Evolutionary conservation across 2,797 vertebrate species (phyloP).

Genomic region (Microchirus variegatus): DNA sequence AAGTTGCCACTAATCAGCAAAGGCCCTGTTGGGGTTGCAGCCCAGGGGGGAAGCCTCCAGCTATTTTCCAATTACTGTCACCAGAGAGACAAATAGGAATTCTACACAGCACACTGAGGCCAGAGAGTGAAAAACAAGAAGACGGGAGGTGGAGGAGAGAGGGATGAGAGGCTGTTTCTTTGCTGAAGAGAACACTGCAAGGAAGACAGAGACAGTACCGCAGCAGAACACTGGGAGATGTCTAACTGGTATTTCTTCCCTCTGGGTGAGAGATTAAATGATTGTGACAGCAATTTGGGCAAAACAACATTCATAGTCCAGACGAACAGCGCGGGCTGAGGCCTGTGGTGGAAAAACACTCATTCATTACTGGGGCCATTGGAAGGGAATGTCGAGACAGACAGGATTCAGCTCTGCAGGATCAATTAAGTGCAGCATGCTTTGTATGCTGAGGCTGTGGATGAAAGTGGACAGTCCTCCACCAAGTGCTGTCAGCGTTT

Average conservation of each 20-base stretch:
- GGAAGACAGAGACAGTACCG: slow-evolving; percentile 33
- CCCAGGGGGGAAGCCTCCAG: slow-evolving; percentile 77
- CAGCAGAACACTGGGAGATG: slow-evolving; percentile 45
- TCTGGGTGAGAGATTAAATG: slow-evolving; percentile 73
- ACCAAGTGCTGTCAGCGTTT: slow-evolving; percentile 32
- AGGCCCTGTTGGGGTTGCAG: slow-evolving; percentile 70
- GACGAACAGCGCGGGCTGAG: slow-evolving; percentile 59
- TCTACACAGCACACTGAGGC: slow-evolving; percentile 57
- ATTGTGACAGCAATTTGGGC: slow-evolving; percentile 81
- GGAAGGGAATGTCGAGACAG: slow-evolving; percentile 51
- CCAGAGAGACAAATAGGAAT: slow-evolving; percentile 79
- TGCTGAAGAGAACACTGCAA: slow-evolving; percentile 52
- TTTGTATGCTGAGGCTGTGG: slow-evolving; percentile 48
- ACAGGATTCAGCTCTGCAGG: slow-evolving; percentile 42
- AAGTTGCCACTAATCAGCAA: slow-evolving; percentile 82
- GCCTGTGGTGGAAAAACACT: slow-evolving; percentile 54
- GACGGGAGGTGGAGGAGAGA: slow-evolving; percentile 15
- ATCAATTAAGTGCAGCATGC: slow-evolving; percentile 62
- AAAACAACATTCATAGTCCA: slow-evolving; percentile 72
- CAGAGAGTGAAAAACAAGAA: slow-evolving; percentile 46
- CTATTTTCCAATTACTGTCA: slow-evolving; percentile 86
- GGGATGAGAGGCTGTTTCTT: slow-evolving; percentile 30
- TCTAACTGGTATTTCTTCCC: slow-evolving; percentile 51
- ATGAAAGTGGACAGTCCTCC: slow-evolving; percentile 40
- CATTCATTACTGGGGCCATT: slow-evolving; percentile 63